phyloP scores from a whole-genome alignment of 2,797 vertebrate species.

The Geotrypetes seraphini region DNA sequence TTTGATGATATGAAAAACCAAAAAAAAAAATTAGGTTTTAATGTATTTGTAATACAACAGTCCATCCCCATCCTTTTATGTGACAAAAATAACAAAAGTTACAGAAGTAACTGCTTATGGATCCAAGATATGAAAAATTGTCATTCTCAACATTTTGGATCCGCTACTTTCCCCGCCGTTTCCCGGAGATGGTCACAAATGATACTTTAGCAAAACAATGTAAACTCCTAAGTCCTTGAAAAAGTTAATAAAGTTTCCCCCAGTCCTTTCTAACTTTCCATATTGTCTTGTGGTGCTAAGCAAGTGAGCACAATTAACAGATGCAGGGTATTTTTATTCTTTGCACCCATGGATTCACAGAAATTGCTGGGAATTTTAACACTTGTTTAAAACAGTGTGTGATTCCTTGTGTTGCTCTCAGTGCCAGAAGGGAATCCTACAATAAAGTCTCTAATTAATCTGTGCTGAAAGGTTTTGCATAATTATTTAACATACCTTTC shows the following conservation, averaged over 20 bases:
- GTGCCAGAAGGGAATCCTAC: constrained; percentile 17
- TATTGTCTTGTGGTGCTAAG: constrained; percentile 15
- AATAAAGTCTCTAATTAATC: constrained; percentile 22
- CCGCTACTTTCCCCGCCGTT: no score
- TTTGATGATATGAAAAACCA: no score
- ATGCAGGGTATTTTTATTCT: constrained; percentile 34
- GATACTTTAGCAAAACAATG: no score
- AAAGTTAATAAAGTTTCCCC: constrained; percentile 12
- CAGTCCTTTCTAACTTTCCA: constrained; percentile 22
- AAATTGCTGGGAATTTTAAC: constrained; percentile 34
- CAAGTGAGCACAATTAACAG: constrained; percentile 34
- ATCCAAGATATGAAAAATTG: no score
- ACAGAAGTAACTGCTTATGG: no score
- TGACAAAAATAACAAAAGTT: no score
- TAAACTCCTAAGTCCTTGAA: no score
- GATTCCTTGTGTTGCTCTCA: constrained; percentile 20
- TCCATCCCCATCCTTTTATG: no score
- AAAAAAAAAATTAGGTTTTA: no score
- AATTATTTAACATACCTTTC: constrained; percentile 29
- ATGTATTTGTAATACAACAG: no score
- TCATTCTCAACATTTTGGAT: no score
- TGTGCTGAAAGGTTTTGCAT: constrained; percentile 12
- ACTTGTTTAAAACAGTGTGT: constrained; percentile 31
- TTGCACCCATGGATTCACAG: constrained; percentile 22
- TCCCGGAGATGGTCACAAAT: no score